These are phyloP conservation scores for Tortrix viridana DNA, from an alignment of 2,888 invertebrate species.

Conservation along the genomic window DNA sequence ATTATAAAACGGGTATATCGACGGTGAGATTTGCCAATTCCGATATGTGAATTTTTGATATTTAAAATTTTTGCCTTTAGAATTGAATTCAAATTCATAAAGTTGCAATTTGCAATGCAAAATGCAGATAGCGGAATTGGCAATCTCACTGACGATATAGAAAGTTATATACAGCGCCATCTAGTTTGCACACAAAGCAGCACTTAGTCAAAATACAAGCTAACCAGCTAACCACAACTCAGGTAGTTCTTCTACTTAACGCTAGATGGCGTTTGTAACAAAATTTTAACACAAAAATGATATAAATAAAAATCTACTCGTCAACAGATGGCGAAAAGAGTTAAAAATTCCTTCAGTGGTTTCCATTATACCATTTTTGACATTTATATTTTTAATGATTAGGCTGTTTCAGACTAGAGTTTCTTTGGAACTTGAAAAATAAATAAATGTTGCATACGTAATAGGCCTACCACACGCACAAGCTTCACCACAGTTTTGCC, in stretches of 20 bases:
- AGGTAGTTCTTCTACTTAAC: constrained; percentile 40
- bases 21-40: too few relatives aligned
- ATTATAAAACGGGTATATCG: too few relatives aligned
- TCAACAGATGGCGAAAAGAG: constrained; percentile 12
- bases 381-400: neutral
- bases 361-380: constrained; percentile 16
- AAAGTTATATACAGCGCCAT: constrained; percentile 25
- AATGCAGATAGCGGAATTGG: too few relatives aligned
- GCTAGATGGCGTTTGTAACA: constrained; percentile 46
- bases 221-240: neutral
- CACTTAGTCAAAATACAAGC: neutral
- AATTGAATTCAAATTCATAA: too few relatives aligned
- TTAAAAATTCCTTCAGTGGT: neutral
- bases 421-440: too few relatives aligned
- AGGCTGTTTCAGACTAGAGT: too few relatives aligned
- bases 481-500: too few relatives aligned
- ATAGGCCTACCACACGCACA: too few relatives aligned
- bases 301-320: constrained; percentile 8
- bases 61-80: neutral
- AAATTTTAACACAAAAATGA: neutral
- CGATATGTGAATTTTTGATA: too few relatives aligned
- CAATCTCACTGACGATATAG: too few relatives aligned
- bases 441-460: too few relatives aligned
- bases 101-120: too few relatives aligned
- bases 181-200: neutral